Evolutionary conservation across 2,888 invertebrate genomes (phyloP), one percentile per base, ranked within the genome.

Genomic region (Orchesellides sinensis): DNA sequence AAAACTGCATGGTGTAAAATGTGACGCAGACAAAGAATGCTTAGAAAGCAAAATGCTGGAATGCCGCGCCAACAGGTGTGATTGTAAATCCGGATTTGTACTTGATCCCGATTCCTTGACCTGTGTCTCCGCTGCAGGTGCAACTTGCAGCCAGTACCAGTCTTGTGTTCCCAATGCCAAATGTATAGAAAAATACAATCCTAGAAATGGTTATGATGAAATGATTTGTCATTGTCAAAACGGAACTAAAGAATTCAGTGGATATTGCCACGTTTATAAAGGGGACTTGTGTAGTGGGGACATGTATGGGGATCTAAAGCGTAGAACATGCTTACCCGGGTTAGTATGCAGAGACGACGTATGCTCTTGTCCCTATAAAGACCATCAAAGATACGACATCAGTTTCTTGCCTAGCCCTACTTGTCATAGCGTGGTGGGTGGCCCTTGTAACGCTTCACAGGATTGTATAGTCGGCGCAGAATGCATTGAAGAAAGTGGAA

Each of bases 361-460:
- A 1, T 74, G 74, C 17, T 8, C 32, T 3, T 74, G 74, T 52
- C 23, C 10, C 3, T 52, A 52, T 17, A 63, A 32, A 23, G 35
- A 35, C n/a, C 74, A 74, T 47, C 74, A 74, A 14, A 12, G 49
- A 4, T 74, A 63, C 17, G 19, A 61, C 2, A n/a, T n/a, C n/a
- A n/a, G n/a, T n/a, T n/a, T n/a, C n/a, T 1, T 14, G 2, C 12
- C 1, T 2, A 2, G 0, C 2, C 6, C 19, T 8, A 49, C 23
- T 17, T 74, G 74, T n/a, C 0, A 32, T 0, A 74, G 63, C 17
- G n/a, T 23, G 1, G 25, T 74, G 10, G 29, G 19, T 14, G 74
- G 65, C n/a, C 74, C 74, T 6, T 74, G 74, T 19, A 23, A n/a
- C 17, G 1, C 1, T n/a, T 19, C 63, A 3, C 14, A 6, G 4